Evolutionary conservation across 2,113 vertebrate species (phyloP).

Genomic region (Alethe diademata): DNA sequence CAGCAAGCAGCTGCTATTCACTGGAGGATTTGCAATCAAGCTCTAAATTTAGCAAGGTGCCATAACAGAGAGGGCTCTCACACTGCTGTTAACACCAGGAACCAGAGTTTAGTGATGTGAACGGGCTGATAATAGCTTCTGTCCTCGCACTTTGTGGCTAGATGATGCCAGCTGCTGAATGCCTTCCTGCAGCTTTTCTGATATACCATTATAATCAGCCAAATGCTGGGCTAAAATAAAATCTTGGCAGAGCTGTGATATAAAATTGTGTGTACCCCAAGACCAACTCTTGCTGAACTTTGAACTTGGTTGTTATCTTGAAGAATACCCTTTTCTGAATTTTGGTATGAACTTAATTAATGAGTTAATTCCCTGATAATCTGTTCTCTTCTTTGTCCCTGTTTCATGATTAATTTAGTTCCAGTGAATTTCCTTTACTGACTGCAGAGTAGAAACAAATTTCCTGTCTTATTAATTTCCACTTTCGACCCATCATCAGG

Average conservation of each 20-base stretch:
- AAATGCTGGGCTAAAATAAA: slow-evolving; percentile 2
- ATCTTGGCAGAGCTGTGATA: background rate
- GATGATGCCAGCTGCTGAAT: background rate
- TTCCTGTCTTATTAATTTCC: slow-evolving; percentile 24
- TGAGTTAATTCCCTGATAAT: slow-evolving; percentile 32
- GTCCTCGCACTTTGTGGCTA: background rate
- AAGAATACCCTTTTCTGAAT: slow-evolving; percentile 1
- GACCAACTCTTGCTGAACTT: background rate
- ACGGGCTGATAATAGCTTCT: background rate
- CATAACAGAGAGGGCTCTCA: background rate
- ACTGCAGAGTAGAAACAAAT: background rate
- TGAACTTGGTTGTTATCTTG: background rate
- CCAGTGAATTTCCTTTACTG: slow-evolving; percentile 44
- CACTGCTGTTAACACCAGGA: background rate
- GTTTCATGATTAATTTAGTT: slow-evolving; percentile 60
- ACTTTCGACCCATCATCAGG: background rate
- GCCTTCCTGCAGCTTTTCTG: slow-evolving; percentile 3
- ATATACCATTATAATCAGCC: background rate
- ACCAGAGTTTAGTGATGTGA: background rate
- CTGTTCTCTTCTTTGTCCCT: slow-evolving; percentile 6
- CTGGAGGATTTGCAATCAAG: background rate
- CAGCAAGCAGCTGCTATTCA: background rate
- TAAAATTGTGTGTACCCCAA: background rate
- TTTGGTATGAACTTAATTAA: slow-evolving; percentile 23
- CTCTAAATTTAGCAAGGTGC: slow-evolving; percentile 23